These are phyloP conservation scores for Clostera curtula DNA, from an alignment of 2,888 invertebrate species.

Conservation along the genomic window DNA sequence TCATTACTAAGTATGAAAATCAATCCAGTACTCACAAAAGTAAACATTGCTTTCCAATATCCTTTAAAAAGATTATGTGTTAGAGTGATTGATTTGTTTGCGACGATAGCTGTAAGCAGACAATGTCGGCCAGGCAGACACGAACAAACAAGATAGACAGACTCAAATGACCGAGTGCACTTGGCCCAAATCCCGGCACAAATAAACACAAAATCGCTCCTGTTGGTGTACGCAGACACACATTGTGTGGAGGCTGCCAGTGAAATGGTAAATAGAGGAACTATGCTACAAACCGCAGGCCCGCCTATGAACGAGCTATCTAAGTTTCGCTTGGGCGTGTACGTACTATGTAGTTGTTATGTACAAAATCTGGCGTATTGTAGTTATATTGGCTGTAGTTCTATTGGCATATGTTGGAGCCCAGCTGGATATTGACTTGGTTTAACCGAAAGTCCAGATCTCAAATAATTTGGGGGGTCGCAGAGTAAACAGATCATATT, in stretches of 20 bases:
- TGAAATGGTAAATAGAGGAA: conserved; percentile 39
- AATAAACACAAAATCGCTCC: conserved; percentile 53
- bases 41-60: conserved; percentile 9
- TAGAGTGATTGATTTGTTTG: conserved; percentile 14
- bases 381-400: too few relatives aligned
- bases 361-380: too few relatives aligned
- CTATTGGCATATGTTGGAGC: too few relatives aligned
- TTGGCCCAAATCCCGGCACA: conserved; percentile 60
- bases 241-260: conserved; percentile 35
- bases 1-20: too few relatives aligned
- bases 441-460: too few relatives aligned
- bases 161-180: conserved; percentile 58
- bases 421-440: too few relatives aligned
- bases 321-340: too few relatives aligned
- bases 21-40: too few relatives aligned
- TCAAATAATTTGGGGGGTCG: too few relatives aligned
- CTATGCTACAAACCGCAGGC: conserved; percentile 22
- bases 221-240: conserved; percentile 36
- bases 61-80: conserved; percentile 22
- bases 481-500: too few relatives aligned
- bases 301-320: conserved; percentile 18
- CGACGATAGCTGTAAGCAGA: conserved; percentile 15
- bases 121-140: conserved; percentile 18
- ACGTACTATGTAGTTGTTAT: not conserved
- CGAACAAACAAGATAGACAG: conserved; percentile 35